Conservation (phyloP, 2,797 vertebrate species). For the Danio choprae region DNA sequence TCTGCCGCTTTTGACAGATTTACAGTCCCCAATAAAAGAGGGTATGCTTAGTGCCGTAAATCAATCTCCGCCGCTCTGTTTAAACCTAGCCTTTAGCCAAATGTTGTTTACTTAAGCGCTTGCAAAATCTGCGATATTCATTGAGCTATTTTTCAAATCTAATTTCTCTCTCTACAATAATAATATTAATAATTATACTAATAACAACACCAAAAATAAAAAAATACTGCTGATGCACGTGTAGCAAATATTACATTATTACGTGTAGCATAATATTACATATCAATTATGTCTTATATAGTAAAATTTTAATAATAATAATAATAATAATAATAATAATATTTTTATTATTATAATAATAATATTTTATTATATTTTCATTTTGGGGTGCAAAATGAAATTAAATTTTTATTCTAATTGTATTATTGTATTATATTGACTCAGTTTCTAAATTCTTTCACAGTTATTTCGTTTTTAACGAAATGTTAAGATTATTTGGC, state of each 20-base stretch:
- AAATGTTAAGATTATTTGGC: neutral
- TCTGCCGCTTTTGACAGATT: slow-evolving; percentile 87
- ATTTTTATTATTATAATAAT: slow-evolving; percentile 26
- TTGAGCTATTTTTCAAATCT: slow-evolving; percentile 13
- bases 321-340: slow-evolving; percentile 3
- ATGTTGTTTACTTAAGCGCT: slow-evolving; percentile 60
- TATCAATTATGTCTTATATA: no score
- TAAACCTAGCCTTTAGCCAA: slow-evolving; percentile 72
- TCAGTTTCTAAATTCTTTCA: neutral
- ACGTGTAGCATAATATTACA: no score
- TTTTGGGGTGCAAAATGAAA: slow-evolving; percentile 54
- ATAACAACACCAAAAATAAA: slow-evolving; percentile 4
- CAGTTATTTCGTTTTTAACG: neutral
- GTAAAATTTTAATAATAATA: no score
- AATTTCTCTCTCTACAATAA: neutral
- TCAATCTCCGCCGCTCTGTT: slow-evolving; percentile 84
- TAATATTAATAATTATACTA: neutral
- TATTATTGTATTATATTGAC: neutral
- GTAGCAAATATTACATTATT: neutral
- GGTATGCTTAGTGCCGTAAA: slow-evolving; percentile 83
- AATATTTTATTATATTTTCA: slow-evolving; percentile 33
- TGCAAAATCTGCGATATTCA: slow-evolving; percentile 31
- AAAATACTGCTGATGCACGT: neutral
- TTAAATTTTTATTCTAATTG: slow-evolving; percentile 1
- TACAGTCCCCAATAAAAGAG: slow-evolving; percentile 88